A percentile compares a stretch with the other conserved stretches of the same genome.
Conservation (phyloP, 2,113 vertebrate genomes). For the Neofelis nebulosa region DNA sequence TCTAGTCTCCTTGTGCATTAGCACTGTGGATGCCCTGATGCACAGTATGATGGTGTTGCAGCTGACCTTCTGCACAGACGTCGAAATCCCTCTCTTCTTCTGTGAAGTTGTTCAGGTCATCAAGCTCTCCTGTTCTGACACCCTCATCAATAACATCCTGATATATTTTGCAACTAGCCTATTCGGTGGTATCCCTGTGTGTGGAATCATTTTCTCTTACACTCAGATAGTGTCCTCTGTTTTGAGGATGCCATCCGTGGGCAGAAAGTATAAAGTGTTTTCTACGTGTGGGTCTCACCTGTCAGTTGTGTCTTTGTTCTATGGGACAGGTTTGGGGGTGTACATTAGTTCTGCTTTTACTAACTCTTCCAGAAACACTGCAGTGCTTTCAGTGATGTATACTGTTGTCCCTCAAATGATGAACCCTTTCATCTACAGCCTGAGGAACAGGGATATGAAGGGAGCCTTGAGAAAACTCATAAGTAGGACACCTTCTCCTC, state of each 20-base stretch:
- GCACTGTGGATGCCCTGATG: background rate
- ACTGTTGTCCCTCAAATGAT: slow-evolving; percentile 14
- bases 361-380: background rate
- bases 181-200: background rate
- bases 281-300: slow-evolving; percentile 67
- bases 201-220: slow-evolving; percentile 57
- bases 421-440: background rate
- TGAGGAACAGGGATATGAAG: background rate
- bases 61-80: slow-evolving; percentile 18
- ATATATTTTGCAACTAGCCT: background rate
- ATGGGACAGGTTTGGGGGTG: slow-evolving; percentile 33
- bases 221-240: background rate
- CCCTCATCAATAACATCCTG: background rate
- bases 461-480: background rate
- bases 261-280: slow-evolving; percentile 41
- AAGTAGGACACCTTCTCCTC: background rate
- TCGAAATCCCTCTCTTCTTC: slow-evolving; percentile 56
- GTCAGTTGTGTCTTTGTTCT: slow-evolving; percentile 56
- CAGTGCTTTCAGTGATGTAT: slow-evolving; percentile 38
- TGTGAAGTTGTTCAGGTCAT: slow-evolving; percentile 49
- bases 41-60: background rate
- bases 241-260: background rate
- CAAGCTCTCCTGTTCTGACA: too few relatives aligned
- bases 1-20: background rate
- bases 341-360: slow-evolving; percentile 34